These are phyloP conservation scores for Tyrophagus putrescentiae DNA, from an alignment of 1,140 invertebrate genomes.

Conservation along the genomic window DNA sequence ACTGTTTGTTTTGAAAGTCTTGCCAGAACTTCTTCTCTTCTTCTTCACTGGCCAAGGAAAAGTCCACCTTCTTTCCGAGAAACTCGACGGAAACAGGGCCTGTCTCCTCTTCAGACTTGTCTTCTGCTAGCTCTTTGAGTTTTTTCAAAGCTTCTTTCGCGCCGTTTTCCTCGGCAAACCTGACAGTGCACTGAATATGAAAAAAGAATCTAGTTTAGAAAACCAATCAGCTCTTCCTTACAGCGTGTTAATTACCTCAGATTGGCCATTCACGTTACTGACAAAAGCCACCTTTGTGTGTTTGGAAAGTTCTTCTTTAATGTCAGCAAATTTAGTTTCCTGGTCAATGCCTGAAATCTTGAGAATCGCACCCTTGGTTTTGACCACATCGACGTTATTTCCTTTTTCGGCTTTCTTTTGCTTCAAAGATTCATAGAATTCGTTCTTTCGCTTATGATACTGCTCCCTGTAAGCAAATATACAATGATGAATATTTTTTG, in stretches of 20 bases:
- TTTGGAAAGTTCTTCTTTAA: constrained; percentile 8
- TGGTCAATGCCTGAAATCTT: constrained; percentile 2
- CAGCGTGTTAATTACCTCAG: constrained; percentile 5
- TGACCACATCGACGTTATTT: neutral
- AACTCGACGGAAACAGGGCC: constrained; percentile 7
- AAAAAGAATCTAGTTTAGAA: neutral
- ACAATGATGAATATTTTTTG: constrained; percentile 3
- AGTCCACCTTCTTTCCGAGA: constrained; percentile 2
- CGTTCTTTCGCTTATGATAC: constrained; percentile 17
- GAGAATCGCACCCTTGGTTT: constrained; percentile 11
- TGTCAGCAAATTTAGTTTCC: constrained; percentile 14
- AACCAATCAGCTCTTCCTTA: no score
- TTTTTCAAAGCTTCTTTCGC: constrained; percentile 16
- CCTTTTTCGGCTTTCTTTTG: constrained; percentile 13
- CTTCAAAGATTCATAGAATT: constrained; percentile 1
- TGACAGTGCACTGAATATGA: neutral
- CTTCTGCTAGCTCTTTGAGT: neutral
- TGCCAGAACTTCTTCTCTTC: constrained; percentile 14
- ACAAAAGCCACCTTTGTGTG: constrained; percentile 13
- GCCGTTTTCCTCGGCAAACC: constrained; percentile 15
- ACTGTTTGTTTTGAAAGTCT: constrained; percentile 14
- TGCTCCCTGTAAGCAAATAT: constrained; percentile 18
- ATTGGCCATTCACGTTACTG: neutral
- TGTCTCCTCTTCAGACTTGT: neutral
- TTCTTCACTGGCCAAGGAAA: constrained; percentile 2